Base-by-base conservation (phyloP, 1,140 invertebrate species). In the Brachionus rubens region DNA sequence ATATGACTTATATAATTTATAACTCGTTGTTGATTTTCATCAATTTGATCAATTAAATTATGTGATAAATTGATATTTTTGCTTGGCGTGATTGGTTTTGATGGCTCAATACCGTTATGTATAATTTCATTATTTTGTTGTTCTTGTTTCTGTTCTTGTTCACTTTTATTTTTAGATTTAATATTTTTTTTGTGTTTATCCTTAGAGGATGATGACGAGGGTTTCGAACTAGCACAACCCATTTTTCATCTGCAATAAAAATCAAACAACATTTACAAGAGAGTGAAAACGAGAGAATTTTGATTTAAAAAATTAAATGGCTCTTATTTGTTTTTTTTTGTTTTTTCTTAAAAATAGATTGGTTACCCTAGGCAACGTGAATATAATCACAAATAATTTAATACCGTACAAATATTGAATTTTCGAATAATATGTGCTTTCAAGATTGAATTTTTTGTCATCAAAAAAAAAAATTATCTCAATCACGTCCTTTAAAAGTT, bases 141-240 rank as follows among this genome's bases (percentile, higher is more conserved):
- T 1, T 7, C 16, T 33, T 3, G 30, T 36, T 40, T 28, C 5
- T 30, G n/a, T 33, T 59, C 5, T 36, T 36, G 33, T 16, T 50
- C 36, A 24, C n/a, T 30, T 7, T 16, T 21, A 50, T 72, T 52
- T 50, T 48, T 72, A 48, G 68, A 14, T 24, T 65, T 65, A 0
- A 65, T 43, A 36, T 26, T 65, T 46, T 65, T 65, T 43, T 59
- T 59, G 1, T 59, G 26, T 33, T 59, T 65, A 43, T 65, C 59
- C 21, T 65, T 65, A 41, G 59, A 41, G 40, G 59, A 50, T 36
- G 54, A n/a, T n/a, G n/a, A 54, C 26, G 52, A 59, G n/a, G 68
- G 68, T 26, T 72, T 72, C 1, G 68, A 72, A 54, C 68, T 54
- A 40, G 46, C 68, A 54, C 68, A 72, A 72, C 68, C 68, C 68